These are phyloP conservation scores for Esox lucius DNA, from an alignment of 2,797 vertebrate species.

Conservation along the genomic window DNA sequence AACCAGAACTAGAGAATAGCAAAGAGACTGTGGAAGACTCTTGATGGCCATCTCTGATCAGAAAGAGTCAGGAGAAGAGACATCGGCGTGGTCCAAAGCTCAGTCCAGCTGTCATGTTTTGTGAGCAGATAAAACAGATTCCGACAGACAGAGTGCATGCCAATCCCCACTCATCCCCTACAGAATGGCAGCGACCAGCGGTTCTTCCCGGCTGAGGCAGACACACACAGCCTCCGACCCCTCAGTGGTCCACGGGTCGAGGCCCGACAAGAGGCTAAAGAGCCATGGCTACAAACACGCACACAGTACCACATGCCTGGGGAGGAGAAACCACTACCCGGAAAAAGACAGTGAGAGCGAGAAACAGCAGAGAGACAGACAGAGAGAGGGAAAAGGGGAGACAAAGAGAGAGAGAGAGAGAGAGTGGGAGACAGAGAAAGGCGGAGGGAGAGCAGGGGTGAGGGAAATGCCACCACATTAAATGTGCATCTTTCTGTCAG, in stretches of 20 bases:
- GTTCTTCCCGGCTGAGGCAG: constrained; percentile 49
- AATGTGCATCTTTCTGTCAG: constrained; percentile 44
- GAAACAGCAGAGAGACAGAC: constrained; percentile 9
- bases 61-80: constrained; percentile 13
- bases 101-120: constrained; percentile 67
- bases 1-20: constrained; percentile 45
- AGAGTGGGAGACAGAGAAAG: constrained; percentile 22
- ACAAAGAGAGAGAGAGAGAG: constrained; percentile 11
- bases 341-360: background rate
- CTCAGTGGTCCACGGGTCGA: constrained; percentile 56
- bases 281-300: constrained; percentile 29
- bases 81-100: constrained; percentile 39
- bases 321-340: constrained; percentile 41
- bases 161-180: constrained; percentile 67
- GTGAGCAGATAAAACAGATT: constrained; percentile 65
- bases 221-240: constrained; percentile 54
- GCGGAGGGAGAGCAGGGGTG: background rate
- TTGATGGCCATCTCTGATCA: constrained; percentile 1
- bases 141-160: constrained; percentile 58
- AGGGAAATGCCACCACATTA: constrained; percentile 21
- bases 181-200: constrained; percentile 57
- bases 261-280: constrained; percentile 58
- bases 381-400: constrained; percentile 7
- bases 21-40: constrained; percentile 29
- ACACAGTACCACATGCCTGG: constrained; percentile 39